Evolutionary conservation across 2,888 invertebrate genomes (phyloP).

Genomic region (Lottia gigantea): DNA sequence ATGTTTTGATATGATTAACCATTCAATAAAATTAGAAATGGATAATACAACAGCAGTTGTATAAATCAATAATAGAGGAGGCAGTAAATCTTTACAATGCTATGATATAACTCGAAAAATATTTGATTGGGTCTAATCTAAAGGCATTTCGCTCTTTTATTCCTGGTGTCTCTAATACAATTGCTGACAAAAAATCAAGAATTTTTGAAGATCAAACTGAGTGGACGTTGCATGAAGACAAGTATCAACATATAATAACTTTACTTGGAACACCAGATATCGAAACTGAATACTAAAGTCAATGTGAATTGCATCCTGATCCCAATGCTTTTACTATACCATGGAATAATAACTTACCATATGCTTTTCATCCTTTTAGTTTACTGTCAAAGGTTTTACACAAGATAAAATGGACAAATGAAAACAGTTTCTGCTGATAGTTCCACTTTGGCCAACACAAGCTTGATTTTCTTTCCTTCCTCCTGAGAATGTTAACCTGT

Average conservation of each 20-base stretch:
- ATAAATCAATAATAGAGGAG: conserved; percentile 19
- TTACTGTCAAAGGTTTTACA: conserved; percentile 18
- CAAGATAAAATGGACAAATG: conserved; percentile 20
- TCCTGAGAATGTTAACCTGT: conserved; percentile 14
- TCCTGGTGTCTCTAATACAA: conserved; percentile 2
- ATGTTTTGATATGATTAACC: background rate
- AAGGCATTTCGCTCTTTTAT: conserved; percentile 10
- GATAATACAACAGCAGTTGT: conserved; percentile 19
- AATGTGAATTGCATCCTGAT: conserved; percentile 10
- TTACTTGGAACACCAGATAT: background rate
- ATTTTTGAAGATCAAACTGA: conserved; percentile 14
- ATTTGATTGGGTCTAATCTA: conserved; percentile 14
- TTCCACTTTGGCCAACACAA: conserved; percentile 27
- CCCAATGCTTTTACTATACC: conserved; percentile 20
- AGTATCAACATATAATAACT: background rate
- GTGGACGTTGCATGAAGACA: conserved; percentile 15
- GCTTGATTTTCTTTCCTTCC: conserved; percentile 21
- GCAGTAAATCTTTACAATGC: conserved; percentile 11
- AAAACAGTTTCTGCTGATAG: conserved; percentile 16
- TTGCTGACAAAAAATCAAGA: conserved; percentile 13
- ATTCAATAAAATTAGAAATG: conserved; percentile 7
- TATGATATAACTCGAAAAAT: conserved; percentile 5
- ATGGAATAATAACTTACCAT: conserved; percentile 16
- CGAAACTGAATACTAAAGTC: background rate
- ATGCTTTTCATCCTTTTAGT: conserved; percentile 27